Base-by-base conservation (phyloP, 2,113 vertebrate genomes). In the Triplophysa dalaica region DNA sequence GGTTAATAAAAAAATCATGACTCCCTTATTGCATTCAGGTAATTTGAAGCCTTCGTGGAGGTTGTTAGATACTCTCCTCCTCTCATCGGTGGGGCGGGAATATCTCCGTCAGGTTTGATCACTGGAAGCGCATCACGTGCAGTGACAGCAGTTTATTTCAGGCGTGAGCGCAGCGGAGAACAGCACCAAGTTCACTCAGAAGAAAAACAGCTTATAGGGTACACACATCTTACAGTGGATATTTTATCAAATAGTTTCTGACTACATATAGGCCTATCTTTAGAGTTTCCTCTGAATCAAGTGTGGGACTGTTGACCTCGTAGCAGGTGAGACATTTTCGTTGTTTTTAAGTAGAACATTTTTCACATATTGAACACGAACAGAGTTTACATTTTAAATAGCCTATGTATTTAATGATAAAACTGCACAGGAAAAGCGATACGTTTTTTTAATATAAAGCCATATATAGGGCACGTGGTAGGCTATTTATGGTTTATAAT, bases 61-160 rank as follows among this genome's bases (percentile, higher is more conserved):
- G 21, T 41, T 41, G 52, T 24, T 45, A 33, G 33, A 33, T 6
- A 38, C 33, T 75, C 58, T 75, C 72, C 72, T 62, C 72, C 72
- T 62, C 38, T 13, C 8, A n/a, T 61, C 41, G 45, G 17, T 7
- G 22, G 58, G 41, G 73, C 41, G 41, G 73, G 60, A 50, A 63
- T 63, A 11, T 50, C 60, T 75, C 60, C 58, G 11, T 63, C 21
- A 29, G 73, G 21, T 48, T 41, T 63, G 6, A 11, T 38, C 10
- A 24, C 33, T 24, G 21, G 33, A n/a, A 24, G 72, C 21, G 21
- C 58, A n/a, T 60, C 73, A 14, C 58, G 22, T 29, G 14, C 60
- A 50, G 14, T 3, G 29, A 14, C 8, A 75, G 73, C 22, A 48
- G 41, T 48, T 63, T 13, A 8, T 45, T 45, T 7, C 22, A 26